Evolutionary conservation across 2,113 vertebrate species (phyloP), one percentile per base, ranked within the genome.

Genomic region (Callospermophilus lateralis): DNA sequence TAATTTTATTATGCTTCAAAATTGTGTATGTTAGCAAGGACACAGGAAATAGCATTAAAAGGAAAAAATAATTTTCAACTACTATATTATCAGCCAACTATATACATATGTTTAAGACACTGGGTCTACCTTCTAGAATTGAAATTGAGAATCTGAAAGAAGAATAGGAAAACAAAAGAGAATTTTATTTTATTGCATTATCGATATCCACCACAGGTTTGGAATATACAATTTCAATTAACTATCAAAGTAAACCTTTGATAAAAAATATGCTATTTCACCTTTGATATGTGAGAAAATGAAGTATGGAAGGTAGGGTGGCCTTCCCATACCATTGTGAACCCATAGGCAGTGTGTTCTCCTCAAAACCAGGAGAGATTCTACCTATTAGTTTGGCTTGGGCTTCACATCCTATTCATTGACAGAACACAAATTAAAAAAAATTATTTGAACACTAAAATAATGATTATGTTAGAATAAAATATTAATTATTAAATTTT

Each of bases 1-100:
- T 51, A 63, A 78, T 77, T 93, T 90, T 84, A 93, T 74, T 80
- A 24, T 93, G 34, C 6, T 30, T 93, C 73, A 53, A 93, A 22
- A 85, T 26, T 87, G 28, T 78, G 13, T 30, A 16, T 87, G n/a
- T 89, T 39, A 90, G 39, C 24, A 90, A 80, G 26, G 28, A 72
- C n/a, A 88, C 73, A 92, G 28, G 26, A 72, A 3, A 78, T 58
- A 58, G 2, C 65, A 67, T 70, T 58, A 79, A 34, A 79, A 84
- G 24, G 0, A 87, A 93, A 93, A 95, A 53, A 13, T 30, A n/a
- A 61, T 80, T 90, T 87, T 34, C 37, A 93, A 68, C 6, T 34
- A 61, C 34, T 48, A 17, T 70, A 37, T 6, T 77, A 8, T 84
- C 22, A 9, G 1, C 30, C 11, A 1, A 68, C 6, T 13, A 81